These are phyloP conservation scores for Ochotona princeps DNA, from an alignment of 2,113 vertebrate species.

Conservation along the genomic window DNA sequence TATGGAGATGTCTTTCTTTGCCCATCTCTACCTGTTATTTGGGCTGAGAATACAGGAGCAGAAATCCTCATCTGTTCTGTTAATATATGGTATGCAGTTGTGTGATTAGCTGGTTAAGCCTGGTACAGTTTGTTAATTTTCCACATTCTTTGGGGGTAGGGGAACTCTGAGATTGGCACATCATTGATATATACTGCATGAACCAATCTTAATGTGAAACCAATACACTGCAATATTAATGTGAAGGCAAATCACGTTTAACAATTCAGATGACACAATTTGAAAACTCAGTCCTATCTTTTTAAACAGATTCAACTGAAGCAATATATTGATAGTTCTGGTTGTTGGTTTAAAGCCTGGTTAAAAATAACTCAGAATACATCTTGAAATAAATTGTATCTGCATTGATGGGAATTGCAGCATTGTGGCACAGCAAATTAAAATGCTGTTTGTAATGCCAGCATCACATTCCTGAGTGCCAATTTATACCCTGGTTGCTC, in stretches of 20 bases:
- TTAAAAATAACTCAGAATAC: background rate
- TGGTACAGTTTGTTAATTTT: slow-evolving; percentile 1
- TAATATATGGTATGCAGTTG: background rate
- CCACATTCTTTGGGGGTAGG: slow-evolving; percentile 33
- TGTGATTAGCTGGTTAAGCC: background rate
- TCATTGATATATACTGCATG: background rate
- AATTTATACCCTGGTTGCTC: too few relatives aligned
- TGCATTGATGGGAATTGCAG: background rate
- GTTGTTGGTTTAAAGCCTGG: slow-evolving; percentile 47
- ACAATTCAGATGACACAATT: background rate
- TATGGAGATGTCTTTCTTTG: slow-evolving; percentile 11
- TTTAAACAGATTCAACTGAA: background rate
- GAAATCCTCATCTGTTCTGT: background rate
- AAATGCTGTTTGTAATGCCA: too few relatives aligned
- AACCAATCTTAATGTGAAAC: background rate
- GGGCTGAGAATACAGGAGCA: background rate
- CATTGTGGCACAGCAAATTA: too few relatives aligned
- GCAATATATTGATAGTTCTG: background rate
- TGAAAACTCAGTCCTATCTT: background rate
- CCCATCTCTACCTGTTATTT: background rate
- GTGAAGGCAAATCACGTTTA: background rate
- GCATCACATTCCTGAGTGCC: too few relatives aligned
- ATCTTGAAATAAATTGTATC: slow-evolving; percentile 24
- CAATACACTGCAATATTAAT: background rate
- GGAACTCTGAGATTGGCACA: background rate